Conservation (phyloP, 2,113 vertebrate genomes). For the Siniperca chuatsi region DNA sequence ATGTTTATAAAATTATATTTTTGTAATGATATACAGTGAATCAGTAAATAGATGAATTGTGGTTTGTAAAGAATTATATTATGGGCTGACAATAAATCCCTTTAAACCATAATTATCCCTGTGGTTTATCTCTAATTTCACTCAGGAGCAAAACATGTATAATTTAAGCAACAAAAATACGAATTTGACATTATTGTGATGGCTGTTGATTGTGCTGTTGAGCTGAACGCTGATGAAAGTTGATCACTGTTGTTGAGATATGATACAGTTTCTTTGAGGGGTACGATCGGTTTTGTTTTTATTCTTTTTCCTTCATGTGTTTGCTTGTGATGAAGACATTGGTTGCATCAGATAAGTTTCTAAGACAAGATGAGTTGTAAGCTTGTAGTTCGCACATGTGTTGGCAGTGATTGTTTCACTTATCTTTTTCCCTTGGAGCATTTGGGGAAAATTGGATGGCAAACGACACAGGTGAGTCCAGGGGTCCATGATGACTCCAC, state of each 20-base stretch:
- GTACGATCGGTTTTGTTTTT: neutral
- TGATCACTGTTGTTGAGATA: slow-evolving; percentile 3
- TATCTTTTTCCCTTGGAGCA: accelerated
- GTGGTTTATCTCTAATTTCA: neutral
- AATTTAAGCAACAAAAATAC: neutral
- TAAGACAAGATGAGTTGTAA: neutral
- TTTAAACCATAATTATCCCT: neutral
- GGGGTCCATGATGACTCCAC: neutral
- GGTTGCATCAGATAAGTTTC: neutral
- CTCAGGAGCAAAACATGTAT: neutral
- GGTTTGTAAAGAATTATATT: neutral
- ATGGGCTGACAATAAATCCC: neutral
- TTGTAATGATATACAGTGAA: neutral
- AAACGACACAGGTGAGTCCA: neutral
- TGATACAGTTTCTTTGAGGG: neutral
- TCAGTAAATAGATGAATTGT: neutral
- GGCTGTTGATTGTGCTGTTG: neutral
- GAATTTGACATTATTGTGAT: neutral
- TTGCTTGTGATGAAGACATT: neutral
- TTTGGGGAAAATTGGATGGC: neutral
- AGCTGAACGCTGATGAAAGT: neutral
- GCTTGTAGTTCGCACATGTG: neutral
- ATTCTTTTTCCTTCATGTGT: neutral
- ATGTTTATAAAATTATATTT: neutral
- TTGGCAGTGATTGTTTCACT: neutral